phyloP scores from a whole-genome alignment of 2,113 vertebrate species.

The Lepisosteus osseus region DNA sequence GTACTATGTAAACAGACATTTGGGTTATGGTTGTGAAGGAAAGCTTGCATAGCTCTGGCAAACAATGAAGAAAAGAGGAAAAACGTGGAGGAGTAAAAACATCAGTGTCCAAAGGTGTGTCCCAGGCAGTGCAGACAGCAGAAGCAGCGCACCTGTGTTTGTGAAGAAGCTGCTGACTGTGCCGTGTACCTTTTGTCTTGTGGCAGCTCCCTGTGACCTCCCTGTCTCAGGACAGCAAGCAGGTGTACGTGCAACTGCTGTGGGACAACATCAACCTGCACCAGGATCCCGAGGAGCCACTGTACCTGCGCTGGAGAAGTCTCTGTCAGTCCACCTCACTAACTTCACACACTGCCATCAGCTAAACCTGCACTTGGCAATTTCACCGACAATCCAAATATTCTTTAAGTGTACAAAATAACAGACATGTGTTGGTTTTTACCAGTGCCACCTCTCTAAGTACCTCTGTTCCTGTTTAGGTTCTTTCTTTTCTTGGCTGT shows the following conservation, averaged over 20 bases:
- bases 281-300: constrained; percentile 81
- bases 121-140: too few species aligned
- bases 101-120: too few species aligned
- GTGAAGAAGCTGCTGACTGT: neutral
- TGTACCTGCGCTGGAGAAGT: constrained; percentile 87
- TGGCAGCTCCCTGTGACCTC: constrained; percentile 82
- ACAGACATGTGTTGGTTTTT: neutral
- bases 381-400: too few species aligned
- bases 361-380: too few species aligned
- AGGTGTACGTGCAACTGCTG: constrained; percentile 86
- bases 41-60: too few species aligned
- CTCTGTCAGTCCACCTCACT: constrained; percentile 73
- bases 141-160: too few species aligned
- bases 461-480: neutral
- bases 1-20: too few species aligned
- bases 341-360: too few species aligned
- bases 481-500: neutral
- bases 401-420: too few species aligned
- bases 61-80: too few species aligned
- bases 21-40: too few species aligned
- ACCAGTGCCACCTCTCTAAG: neutral
- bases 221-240: constrained; percentile 89
- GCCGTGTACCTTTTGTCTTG: constrained; percentile 21
- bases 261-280: constrained; percentile 98
- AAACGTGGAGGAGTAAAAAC: too few species aligned